Evolutionary conservation across 1,140 invertebrate species (phyloP), one percentile per base, ranked within the genome.

Genomic region (Brachionus rotundiformis): DNA sequence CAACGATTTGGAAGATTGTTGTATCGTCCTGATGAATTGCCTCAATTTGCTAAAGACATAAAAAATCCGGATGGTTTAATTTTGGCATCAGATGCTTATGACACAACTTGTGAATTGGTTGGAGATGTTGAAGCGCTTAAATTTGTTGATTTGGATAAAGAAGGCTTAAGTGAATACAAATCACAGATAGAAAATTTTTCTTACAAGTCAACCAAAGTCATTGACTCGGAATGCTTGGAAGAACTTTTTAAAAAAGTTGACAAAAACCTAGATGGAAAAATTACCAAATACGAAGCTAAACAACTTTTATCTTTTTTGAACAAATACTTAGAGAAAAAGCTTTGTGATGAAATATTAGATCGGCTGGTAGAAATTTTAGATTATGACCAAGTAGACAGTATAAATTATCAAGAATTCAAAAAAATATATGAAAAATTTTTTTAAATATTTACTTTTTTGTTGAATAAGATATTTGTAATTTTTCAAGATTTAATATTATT

Each of bases 351-450:
- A 31, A 63, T 63, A 10, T 29, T 63, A 31, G 61, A 63, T 63
- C 61, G 29, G 13, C 10, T 63, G 23, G 61, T 63, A 11, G 25
- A 63, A 54, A 19, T 54, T 54, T 54, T 54, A 19, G 47, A 63
- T 27, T 63, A 33, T 63, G 25, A 63, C 25, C 61, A 16, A 63
- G 29, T 13, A 0, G n/a, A 63, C 16, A 54, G 23, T 54, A 33
- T 63, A 3, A 63, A 4, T 63, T 63, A 29, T 63, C 25, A 5
- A 33, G 61, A 63, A 11, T 63, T 63, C 11, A 63, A n/a, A 63
- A 63, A 63, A 29, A 29, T 63, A 13, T 63, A 63, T 63, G 61
- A 63, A 63, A 63, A 63, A 29, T 63, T 63, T 63, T 54, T 54
- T 19, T 54, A 54, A 54, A 54, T 54, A 54, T 54, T 54, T 54